Conservation (phyloP, 1,140 invertebrate species). For the Macrobrachium rosenbergii region DNA sequence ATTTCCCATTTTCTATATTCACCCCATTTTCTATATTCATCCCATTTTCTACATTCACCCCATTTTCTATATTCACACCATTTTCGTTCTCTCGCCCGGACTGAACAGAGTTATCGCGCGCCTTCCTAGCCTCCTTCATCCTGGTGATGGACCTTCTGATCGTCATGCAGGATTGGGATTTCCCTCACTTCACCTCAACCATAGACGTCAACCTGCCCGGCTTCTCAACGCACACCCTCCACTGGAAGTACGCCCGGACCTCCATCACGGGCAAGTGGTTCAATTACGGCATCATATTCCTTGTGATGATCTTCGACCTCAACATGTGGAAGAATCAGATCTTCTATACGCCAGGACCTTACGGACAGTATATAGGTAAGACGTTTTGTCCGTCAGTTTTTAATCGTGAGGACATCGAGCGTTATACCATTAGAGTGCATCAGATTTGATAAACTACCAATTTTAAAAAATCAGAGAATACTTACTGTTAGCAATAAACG, state of each 20-base stretch:
- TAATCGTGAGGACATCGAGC: background rate
- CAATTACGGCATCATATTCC: slow-evolving; percentile 75
- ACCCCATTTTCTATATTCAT: background rate
- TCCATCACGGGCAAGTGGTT: slow-evolving; percentile 75
- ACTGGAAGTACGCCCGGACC: slow-evolving; percentile 69
- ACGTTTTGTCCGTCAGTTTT: background rate
- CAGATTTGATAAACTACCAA: no score
- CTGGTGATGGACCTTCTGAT: slow-evolving; percentile 76
- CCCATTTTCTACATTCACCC: background rate
- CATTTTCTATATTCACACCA: background rate
- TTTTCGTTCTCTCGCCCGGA: background rate
- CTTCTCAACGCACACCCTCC: slow-evolving; percentile 71
- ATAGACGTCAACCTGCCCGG: slow-evolving; percentile 75
- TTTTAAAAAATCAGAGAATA: no score
- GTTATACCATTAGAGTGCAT: no score
- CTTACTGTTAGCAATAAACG: no score
- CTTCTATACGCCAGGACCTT: slow-evolving; percentile 73
- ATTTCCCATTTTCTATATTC: background rate
- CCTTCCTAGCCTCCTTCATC: slow-evolving; percentile 75
- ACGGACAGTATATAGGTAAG: slow-evolving; percentile 71
- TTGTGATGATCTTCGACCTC: slow-evolving; percentile 75
- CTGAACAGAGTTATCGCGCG: slow-evolving; percentile 72
- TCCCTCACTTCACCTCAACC: slow-evolving; percentile 75
- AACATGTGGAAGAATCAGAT: slow-evolving; percentile 78
- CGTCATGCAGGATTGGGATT: slow-evolving; percentile 77